These are phyloP conservation scores for Sebastolobus altivelis DNA, from an alignment of 2,797 vertebrate species.

Conservation along the genomic window DNA sequence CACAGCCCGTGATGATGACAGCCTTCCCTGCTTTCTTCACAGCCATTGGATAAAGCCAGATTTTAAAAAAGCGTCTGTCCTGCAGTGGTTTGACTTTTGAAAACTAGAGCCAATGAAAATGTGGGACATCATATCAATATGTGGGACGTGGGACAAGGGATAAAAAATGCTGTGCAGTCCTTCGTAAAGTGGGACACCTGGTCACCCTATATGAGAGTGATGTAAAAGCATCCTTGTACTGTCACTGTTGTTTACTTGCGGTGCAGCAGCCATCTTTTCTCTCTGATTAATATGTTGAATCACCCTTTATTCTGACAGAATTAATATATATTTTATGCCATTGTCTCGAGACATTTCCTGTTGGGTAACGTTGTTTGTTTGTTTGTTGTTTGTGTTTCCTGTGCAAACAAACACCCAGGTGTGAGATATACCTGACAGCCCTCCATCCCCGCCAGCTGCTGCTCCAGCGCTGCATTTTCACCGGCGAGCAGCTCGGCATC, in stretches of 20 bases:
- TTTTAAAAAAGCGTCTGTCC: no score
- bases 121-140: no score
- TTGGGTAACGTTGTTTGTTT: background rate
- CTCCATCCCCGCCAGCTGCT: slow-evolving; percentile 81
- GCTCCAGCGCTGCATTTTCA: slow-evolving; percentile 90
- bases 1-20: no score
- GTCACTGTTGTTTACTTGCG: background rate
- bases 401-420: background rate
- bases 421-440: slow-evolving; percentile 73
- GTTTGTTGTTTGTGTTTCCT: background rate
- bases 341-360: background rate
- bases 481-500: slow-evolving; percentile 86
- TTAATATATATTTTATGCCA: background rate
- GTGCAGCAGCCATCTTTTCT: background rate
- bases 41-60: no score
- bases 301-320: background rate
- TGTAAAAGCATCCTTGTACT: background rate
- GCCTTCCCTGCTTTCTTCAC: no score
- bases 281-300: background rate
- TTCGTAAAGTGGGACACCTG: no score
- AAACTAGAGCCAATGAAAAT: no score
- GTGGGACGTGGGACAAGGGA: no score
- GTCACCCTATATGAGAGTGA: background rate
- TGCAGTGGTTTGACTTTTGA: no score
- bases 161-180: no score